Evolutionary conservation across 2,113 vertebrate genomes (phyloP), one percentile per base, ranked within the genome.

Genomic region (Anarhynchus alexandrinus): DNA sequence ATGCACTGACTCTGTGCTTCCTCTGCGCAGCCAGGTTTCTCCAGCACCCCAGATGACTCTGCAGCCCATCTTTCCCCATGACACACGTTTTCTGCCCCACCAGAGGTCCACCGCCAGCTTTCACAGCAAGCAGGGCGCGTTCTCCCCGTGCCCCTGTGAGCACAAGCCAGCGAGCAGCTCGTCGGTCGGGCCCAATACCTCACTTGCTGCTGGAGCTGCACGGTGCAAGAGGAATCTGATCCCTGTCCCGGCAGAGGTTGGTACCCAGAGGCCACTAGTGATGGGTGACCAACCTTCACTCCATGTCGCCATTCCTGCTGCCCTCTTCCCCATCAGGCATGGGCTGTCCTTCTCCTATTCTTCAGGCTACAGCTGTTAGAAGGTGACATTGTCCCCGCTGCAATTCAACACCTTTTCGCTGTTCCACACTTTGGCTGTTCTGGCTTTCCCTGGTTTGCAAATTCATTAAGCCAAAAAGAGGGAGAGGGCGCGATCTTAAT

Each of bases 221-320:
- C 0, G 4, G 26, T 23, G 14, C 23, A 49, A 34, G 55, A 43
- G 21, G n/a, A 22, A 30, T 26, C 38, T 19, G 27, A 55, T 55
- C 29, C 34, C 43, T 38, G 15, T 38, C 21, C 12, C 5, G 2
- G n/a, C 11, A 82, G 59, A 10, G 59, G 21, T 49, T 55, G 62
- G 22, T n/a, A 8, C 6, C 21, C 26, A 4, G 26, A 82, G 32
- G n/a, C 49, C 78, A 29, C 74, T 47, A 40, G 29, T 25, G 45
- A 61, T 1, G 4, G 8, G 8, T 2, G 2, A 21, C 34, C 21
- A 19, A 32, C 4, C 0, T 61, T 55, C 59, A 57, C 52, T 52
- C 38, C 5, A 1, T 27, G 29, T 17, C 58, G 12, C 11, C 3
- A 30, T 72, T 38, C 59, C n/a, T 47, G 27, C 38, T 47, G 54